phyloP scores from a whole-genome alignment of 2,113 vertebrate species.

The Triplophysa siluroides region DNA sequence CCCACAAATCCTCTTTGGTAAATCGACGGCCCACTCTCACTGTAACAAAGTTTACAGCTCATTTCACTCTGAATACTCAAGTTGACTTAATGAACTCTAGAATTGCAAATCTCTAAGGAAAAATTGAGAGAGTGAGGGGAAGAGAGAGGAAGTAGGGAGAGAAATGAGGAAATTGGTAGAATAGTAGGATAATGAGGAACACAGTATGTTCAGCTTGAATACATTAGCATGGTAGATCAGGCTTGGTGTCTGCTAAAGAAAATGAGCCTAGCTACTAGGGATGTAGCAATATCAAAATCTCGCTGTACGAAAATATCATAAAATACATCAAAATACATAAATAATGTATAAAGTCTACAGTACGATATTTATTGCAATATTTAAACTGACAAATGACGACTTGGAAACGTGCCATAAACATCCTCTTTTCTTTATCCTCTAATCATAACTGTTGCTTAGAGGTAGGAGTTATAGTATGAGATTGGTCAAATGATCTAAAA shows the following conservation, averaged over 20 bases:
- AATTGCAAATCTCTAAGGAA: constrained; percentile 24
- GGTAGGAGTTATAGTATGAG: too few relatives aligned
- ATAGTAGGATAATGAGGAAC: constrained; percentile 11
- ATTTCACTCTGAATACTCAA: constrained; percentile 36
- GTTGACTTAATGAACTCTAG: constrained; percentile 18
- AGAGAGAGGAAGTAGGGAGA: neutral
- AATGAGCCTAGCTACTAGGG: neutral
- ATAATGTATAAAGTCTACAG: too few relatives aligned
- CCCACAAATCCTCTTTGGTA: neutral
- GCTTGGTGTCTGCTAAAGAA: neutral
- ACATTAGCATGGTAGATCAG: constrained; percentile 32
- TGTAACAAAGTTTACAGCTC: constrained; percentile 27
- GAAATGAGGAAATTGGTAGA: constrained; percentile 1
- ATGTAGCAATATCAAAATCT: too few relatives aligned
- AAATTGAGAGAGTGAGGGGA: constrained; percentile 1
- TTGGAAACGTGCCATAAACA: too few relatives aligned
- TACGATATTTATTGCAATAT: too few relatives aligned
- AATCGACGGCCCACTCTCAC: neutral
- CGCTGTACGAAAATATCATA: too few relatives aligned
- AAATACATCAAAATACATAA: too few relatives aligned
- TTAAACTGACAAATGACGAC: too few relatives aligned
- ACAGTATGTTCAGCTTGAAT: constrained; percentile 33
- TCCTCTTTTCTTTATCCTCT: too few relatives aligned
- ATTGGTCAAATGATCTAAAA: too few relatives aligned
- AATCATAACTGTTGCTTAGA: too few relatives aligned